Evolutionary conservation across 2,797 vertebrate genomes (phyloP).

Genomic region (Hemibagrus guttatus): DNA sequence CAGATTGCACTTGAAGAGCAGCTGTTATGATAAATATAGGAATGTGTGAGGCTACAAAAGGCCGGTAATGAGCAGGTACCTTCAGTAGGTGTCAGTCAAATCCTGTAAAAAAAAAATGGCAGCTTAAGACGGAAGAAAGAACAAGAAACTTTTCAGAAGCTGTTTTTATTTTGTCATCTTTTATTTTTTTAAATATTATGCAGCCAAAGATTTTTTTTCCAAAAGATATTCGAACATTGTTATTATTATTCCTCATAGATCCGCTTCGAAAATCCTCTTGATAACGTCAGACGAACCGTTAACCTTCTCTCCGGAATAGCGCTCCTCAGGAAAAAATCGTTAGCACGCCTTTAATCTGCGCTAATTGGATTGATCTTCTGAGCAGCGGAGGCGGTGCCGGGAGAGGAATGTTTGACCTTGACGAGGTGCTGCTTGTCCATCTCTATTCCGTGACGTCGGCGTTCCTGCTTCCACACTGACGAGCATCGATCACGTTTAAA

Average conservation of each 20-base stretch:
- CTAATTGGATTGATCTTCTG: constrained; percentile 37
- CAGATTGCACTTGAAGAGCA: background rate
- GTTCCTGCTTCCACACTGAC: constrained; percentile 50
- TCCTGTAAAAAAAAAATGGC: background rate
- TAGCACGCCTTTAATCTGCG: constrained; percentile 43
- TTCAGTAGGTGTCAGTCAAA: constrained; percentile 29
- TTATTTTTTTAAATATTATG: background rate
- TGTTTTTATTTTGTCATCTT: background rate
- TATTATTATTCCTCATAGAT: background rate
- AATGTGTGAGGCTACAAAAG: background rate
- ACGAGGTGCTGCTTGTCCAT: constrained; percentile 44
- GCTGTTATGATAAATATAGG: constrained; percentile 14
- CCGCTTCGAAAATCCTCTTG: background rate
- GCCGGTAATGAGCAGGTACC: constrained; percentile 6
- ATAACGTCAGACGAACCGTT: background rate
- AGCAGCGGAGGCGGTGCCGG: background rate
- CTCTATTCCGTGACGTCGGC: constrained; percentile 47
- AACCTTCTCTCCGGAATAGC: background rate
- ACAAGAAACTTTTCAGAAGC: too few species aligned
- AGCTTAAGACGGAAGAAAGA: background rate
- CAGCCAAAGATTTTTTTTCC: background rate
- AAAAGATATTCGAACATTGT: background rate
- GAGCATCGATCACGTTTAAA: constrained; percentile 55
- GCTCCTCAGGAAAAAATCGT: constrained; percentile 1
- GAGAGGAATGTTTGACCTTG: constrained; percentile 56